Conservation (phyloP, 1,140 invertebrate species). For the Drosophila orosa region DNA sequence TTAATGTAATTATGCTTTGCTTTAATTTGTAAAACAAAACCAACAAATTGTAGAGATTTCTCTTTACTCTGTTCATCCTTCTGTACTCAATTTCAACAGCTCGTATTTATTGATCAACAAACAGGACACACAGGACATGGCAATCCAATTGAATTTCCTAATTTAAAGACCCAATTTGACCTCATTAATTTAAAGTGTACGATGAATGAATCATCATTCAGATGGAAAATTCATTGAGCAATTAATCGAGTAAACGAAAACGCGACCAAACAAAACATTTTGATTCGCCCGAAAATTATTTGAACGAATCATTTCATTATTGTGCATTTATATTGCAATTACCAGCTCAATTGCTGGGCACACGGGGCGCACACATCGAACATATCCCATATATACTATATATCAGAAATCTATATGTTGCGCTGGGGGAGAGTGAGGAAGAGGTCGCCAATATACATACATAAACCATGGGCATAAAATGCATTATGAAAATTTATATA, state of each 20-base stretch:
- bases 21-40: neutral
- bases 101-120: conserved; percentile 6
- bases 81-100: neutral
- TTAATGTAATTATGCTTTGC: neutral
- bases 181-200: conserved; percentile 28
- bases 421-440: conserved; percentile 1
- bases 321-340: conserved; percentile 56
- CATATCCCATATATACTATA: conserved; percentile 5
- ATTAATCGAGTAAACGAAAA: conserved; percentile 41
- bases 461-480: conserved; percentile 56
- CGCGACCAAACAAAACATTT: conserved; percentile 42
- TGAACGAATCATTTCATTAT: conserved; percentile 51
- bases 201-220: conserved; percentile 26
- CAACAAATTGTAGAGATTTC: neutral
- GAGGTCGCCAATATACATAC: conserved; percentile 52
- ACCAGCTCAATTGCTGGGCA: conserved; percentile 38
- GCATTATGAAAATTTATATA: conserved; percentile 73
- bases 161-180: conserved; percentile 12
- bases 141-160: conserved; percentile 12
- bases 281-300: conserved; percentile 47
- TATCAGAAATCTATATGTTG: conserved; percentile 41
- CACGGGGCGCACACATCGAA: neutral
- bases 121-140: conserved; percentile 5
- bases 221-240: conserved; percentile 49
- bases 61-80: neutral